Conservation (phyloP, 2,797 vertebrate species). For the Manis pentadactyla region DNA sequence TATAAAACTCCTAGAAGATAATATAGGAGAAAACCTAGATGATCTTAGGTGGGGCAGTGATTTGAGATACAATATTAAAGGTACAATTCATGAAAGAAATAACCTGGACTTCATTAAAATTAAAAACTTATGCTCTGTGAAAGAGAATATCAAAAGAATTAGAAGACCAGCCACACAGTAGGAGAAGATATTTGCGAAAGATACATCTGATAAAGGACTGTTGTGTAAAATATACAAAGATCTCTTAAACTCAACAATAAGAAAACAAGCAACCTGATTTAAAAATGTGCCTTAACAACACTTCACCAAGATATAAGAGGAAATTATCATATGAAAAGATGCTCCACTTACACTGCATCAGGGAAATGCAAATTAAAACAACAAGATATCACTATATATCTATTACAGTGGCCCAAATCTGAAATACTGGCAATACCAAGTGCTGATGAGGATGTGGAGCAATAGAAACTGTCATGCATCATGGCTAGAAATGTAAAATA, state of each 20-base stretch:
- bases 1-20: background rate
- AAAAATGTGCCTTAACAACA: background rate
- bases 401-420: background rate
- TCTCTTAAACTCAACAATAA: background rate
- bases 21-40: background rate
- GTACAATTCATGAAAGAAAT: background rate
- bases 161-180: background rate
- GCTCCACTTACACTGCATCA: background rate
- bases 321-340: background rate
- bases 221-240: background rate
- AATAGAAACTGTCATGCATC: background rate
- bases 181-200: background rate
- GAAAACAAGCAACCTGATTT: background rate
- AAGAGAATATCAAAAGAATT: background rate
- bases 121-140: background rate
- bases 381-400: background rate
- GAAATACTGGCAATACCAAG: background rate
- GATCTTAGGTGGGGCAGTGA: background rate
- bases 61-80: background rate
- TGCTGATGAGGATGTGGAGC: background rate
- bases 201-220: background rate
- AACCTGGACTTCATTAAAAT: background rate
- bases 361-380: background rate
- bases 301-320: background rate
- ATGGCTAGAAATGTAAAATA: background rate